Evolutionary conservation across 2,797 vertebrate genomes (phyloP).

Genomic region (Coendou prehensilis): DNA sequence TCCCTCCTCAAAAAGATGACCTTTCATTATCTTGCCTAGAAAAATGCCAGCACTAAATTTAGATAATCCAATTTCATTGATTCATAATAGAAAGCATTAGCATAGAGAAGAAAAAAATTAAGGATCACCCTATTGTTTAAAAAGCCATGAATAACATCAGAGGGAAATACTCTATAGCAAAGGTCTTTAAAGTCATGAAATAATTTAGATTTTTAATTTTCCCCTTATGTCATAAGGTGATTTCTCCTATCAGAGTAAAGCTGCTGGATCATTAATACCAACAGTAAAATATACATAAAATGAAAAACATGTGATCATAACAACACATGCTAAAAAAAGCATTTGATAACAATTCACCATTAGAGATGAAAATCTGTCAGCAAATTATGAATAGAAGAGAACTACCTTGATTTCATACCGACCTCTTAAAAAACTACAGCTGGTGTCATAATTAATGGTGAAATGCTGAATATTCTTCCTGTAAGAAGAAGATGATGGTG

Average conservation of each 20-base stretch:
- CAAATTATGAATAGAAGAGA: background rate
- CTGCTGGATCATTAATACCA: background rate
- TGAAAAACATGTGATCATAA: background rate
- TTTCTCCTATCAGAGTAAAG: background rate
- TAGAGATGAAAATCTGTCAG: background rate
- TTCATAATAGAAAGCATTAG: conserved; percentile 48
- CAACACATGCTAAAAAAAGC: background rate
- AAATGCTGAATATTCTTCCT: background rate
- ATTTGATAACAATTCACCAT: background rate
- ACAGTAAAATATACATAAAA: background rate
- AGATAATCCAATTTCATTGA: conserved; percentile 42
- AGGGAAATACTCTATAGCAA: background rate
- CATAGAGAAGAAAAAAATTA: conserved; percentile 37
- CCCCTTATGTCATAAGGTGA: background rate
- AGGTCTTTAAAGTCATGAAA: background rate
- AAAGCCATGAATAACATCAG: conserved; percentile 2
- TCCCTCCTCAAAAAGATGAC: conserved; percentile 6
- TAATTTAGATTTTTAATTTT: conserved; percentile 17
- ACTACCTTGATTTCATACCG: background rate
- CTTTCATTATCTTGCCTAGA: conserved; percentile 60
- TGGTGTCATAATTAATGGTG: background rate
- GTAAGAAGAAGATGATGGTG: background rate
- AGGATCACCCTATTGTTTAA: background rate
- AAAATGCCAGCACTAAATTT: conserved; percentile 47
- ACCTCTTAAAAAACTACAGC: background rate